phyloP scores from a whole-genome alignment of 2,888 invertebrate genomes.

The Pristionchus mayeri region DNA sequence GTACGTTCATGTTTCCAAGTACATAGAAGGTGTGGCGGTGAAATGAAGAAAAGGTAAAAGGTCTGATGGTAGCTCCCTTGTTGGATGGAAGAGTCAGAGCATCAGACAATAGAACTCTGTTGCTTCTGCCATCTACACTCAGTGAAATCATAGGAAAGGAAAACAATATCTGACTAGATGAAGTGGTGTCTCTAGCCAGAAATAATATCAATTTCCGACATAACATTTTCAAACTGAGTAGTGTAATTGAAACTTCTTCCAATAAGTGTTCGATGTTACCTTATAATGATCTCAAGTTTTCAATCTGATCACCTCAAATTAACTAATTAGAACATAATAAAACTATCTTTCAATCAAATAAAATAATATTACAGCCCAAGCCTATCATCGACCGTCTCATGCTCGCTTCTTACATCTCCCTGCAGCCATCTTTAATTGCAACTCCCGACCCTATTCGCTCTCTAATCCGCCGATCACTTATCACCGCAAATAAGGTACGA shows the following conservation, averaged over 20 bases:
- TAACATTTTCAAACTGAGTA: not conserved
- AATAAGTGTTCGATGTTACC: not conserved
- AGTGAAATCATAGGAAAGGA: not conserved
- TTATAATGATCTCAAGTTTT: not conserved
- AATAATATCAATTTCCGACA: not conserved
- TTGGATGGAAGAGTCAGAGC: not conserved
- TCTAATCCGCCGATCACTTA: not conserved
- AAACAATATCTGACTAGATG: not conserved
- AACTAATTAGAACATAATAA: not conserved
- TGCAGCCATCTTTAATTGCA: not conserved
- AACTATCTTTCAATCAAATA: too few relatives aligned
- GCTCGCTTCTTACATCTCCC: not conserved
- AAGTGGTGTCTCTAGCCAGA: not conserved
- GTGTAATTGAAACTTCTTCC: not conserved
- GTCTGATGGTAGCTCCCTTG: too few relatives aligned
- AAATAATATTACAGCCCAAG: not conserved
- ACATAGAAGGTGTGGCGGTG: too few relatives aligned
- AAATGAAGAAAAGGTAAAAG: too few relatives aligned
- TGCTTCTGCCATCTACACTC: not conserved
- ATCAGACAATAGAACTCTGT: not conserved
- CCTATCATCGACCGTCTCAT: not conserved
- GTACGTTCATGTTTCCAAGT: too few relatives aligned
- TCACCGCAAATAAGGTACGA: not conserved
- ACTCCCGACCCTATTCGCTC: not conserved
- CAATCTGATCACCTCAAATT: conserved; percentile 13